Base-by-base conservation (phyloP, 2,888 invertebrate species). In the Chloromyia formosa region DNA sequence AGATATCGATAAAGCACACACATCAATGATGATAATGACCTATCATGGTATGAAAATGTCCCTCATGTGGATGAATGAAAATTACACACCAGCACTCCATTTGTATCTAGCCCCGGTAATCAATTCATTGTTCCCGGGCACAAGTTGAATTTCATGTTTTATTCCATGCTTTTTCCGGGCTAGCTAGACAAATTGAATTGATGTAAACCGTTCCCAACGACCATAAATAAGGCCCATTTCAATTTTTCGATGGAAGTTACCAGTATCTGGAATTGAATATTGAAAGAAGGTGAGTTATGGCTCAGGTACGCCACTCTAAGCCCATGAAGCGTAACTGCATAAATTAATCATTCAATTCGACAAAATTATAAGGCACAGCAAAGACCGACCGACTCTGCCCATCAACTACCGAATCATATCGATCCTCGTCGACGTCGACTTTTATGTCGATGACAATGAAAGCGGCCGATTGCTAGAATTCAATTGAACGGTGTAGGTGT, bases 111-210 rank as follows among this genome's bases (percentile, higher is more conserved):
- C 2, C 27, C 7, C 27, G 27, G 27, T 60, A 60, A 60, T 60
- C 60, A 60, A 60, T 60, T 60, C 56, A 60, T 60, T 60, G 9
- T 5, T 53, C 56, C 7, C 16, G 16, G 56, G 16, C 5, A 23
- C 2, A 60, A 14, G 60, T 2, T 22, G 23, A 18, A 10, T 56
- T 60, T 20, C 22, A 12, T 23, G 60, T 23, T 60, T 22, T 60
- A 23, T 60, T 60, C 23, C 23, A n/a, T n/a, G 14, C 23, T 3
- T 56, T 20, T 56, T 60, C 23, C 27, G 18, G 23, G 23, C n/a
- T n/a, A n/a, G n/a, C n/a, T 60, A 23, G 23, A 60, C 60, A 60
- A 60, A 60, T 60, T 60, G 60, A 60, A 9, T 60, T 60, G 60
- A 60, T 60, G 60, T 60, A 60, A 60, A 23, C 27, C 10, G 5